Evolutionary conservation across 92 coral and sea anemone genomes (phyloP).

Genomic region (Chrysogorgia sp.): DNA sequence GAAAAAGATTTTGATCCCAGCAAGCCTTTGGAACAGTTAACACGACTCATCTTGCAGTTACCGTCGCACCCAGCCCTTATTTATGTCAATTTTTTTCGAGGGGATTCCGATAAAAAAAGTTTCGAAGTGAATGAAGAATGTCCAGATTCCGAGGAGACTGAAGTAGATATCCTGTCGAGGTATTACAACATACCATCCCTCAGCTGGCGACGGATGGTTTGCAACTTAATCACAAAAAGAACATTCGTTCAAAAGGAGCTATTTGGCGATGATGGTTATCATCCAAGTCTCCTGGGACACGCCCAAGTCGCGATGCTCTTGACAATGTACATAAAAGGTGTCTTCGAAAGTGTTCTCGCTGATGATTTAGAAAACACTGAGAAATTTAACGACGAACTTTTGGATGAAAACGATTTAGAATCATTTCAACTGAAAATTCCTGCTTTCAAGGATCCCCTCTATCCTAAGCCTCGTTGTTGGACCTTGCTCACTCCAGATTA

Average conservation of each 20-base stretch:
- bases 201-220: conserved; percentile 93
- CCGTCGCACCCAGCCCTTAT: conserved; percentile 92
- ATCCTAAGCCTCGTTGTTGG: conserved; percentile 87
- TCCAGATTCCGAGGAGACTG: conserved; percentile 96
- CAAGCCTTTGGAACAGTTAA: conserved; percentile 84
- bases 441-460: conserved; percentile 68
- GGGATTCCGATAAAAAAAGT: conserved; percentile 80
- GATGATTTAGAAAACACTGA: conserved; percentile 37
- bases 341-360: conserved; percentile 76
- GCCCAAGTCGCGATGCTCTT: conserved; percentile 88
- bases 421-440: conserved; percentile 67
- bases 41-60: conserved; percentile 78
- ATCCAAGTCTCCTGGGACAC: conserved; percentile 94
- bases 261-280: conserved; percentile 94
- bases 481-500: conserved; percentile 90
- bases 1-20: conserved; percentile 84
- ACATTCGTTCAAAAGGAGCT: conserved; percentile 41
- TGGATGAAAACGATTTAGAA: background rate
- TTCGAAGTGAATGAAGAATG: conserved; percentile 76
- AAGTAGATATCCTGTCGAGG: conserved; percentile 74
- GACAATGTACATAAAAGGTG: conserved; percentile 81
- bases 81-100: conserved; percentile 86
- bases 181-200: conserved; percentile 88
- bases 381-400: conserved; percentile 13
- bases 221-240: conserved; percentile 62